Conservation (phyloP, 2,888 invertebrate species). For the Sinohyriopsis cumingii region DNA sequence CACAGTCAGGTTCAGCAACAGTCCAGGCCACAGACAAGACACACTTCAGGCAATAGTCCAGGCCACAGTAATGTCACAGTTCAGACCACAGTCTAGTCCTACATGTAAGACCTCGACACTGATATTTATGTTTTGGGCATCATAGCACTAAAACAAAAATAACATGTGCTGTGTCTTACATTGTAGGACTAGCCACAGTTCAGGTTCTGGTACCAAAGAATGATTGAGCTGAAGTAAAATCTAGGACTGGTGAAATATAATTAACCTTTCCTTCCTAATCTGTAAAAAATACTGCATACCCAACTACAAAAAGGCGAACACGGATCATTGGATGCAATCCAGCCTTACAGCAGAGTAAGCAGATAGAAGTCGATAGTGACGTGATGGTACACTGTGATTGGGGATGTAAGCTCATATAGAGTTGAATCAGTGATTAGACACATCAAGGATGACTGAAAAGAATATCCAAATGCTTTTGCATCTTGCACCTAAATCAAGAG, state of each 20-base stretch:
- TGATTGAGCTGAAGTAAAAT: conserved; percentile 44
- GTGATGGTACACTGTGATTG: conserved; percentile 63
- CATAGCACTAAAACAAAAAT: too few relatives aligned
- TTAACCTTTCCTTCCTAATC: conserved; percentile 46
- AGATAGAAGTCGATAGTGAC: conserved; percentile 18
- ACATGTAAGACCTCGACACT: too few relatives aligned
- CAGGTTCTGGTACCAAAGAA: too few relatives aligned
- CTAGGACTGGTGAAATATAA: conserved; percentile 58
- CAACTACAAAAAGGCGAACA: conserved; percentile 29
- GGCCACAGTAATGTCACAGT: too few relatives aligned
- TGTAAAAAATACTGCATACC: conserved; percentile 43
- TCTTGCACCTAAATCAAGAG: conserved; percentile 25
- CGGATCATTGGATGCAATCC: conserved; percentile 21
- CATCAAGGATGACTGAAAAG: conserved; percentile 16
- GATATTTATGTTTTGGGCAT: too few relatives aligned
- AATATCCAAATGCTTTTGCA: conserved; percentile 24
- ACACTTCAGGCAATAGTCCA: too few relatives aligned
- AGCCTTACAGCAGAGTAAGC: conserved; percentile 42
- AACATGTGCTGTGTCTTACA: too few relatives aligned
- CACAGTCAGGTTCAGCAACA: too few relatives aligned
- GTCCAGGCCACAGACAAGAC: too few relatives aligned
- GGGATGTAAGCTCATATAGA: conserved; percentile 68
- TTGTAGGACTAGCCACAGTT: too few relatives aligned
- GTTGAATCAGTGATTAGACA: conserved; percentile 60
- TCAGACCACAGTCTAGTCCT: too few relatives aligned